Base-by-base conservation (phyloP, 2,888 invertebrate species). In the Julus scandinavius region DNA sequence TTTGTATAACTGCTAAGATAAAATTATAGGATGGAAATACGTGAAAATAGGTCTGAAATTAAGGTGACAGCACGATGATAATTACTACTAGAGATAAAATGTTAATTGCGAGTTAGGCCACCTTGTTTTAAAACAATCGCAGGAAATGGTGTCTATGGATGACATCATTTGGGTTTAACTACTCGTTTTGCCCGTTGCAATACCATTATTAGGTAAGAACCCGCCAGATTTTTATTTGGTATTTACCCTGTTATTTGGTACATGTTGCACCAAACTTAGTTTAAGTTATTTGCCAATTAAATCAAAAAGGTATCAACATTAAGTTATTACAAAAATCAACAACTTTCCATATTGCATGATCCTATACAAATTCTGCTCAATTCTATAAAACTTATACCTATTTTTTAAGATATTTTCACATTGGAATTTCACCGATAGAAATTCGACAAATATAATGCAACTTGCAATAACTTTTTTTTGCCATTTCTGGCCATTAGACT, bases 31-130 rank as follows among this genome's bases (percentile, higher is more conserved):
- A 20, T 20, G n/a, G 63, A 20, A 63, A 63, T 7, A 63, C n/a
- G n/a, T 29, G 29, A 29, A 29, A 72, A 29, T 72, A n/a, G 72
- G 72, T 13, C 29, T 72, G 7, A 72, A 72, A 72, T 72, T 72
- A 72, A 72, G 72, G 72, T 72, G 72, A 29, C 72, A 72, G 5
- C 72, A 6, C 72, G 7, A 29, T 72, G 72, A 29, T 72, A 72
- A 72, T 72, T 72, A 72, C 3, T 72, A 72, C 29, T 29, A 3
- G 72, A 72, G 72, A 72, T 72, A 72, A 72, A 72, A 72, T 72
- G 72, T 72, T 72, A 72, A 72, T 72, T 72, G 72, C 29, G 72
- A 72, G 72, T 72, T 72, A 72, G 72, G 29, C 72, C 72, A 72
- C 72, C 72, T 72, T 72, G 29, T 29, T 72, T 72, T 29, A 11